Evolutionary conservation across 2,888 invertebrate species (phyloP).

Genomic region (Drosophila differens): DNA sequence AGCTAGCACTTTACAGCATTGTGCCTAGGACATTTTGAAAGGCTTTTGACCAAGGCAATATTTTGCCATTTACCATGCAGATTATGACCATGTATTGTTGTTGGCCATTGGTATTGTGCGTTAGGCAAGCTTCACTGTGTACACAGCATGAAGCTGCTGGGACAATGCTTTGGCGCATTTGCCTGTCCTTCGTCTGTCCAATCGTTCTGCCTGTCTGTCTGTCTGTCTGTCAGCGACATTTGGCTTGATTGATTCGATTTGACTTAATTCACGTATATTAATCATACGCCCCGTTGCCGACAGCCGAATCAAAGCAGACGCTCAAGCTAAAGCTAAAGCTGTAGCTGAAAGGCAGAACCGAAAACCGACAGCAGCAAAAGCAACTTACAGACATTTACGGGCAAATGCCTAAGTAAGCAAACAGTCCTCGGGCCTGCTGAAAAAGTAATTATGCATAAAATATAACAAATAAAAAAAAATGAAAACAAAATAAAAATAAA

Average conservation of each 20-base stretch:
- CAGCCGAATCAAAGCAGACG: constrained; percentile 48
- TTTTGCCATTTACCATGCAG: constrained; percentile 64
- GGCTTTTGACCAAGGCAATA: constrained; percentile 49
- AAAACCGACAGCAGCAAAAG: constrained; percentile 1
- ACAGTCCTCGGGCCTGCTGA: constrained; percentile 50
- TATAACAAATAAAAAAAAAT: constrained; percentile 11
- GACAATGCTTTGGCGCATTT: constrained; percentile 37
- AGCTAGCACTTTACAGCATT: constrained; percentile 70
- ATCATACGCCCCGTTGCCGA: constrained; percentile 69
- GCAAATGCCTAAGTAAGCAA: constrained; percentile 59
- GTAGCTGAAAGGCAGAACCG: background rate
- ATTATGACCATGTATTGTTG: constrained; percentile 42
- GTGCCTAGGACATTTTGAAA: constrained; percentile 35
- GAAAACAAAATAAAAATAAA: background rate
- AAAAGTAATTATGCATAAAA: constrained; percentile 74
- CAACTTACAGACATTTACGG: constrained; percentile 34
- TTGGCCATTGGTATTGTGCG: constrained; percentile 10
- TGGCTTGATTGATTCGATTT: constrained; percentile 77
- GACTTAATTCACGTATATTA: constrained; percentile 80
- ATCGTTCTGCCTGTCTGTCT: constrained; percentile 28
- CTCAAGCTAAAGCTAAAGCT: background rate
- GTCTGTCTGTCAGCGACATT: constrained; percentile 60
- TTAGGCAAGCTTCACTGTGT: constrained; percentile 35
- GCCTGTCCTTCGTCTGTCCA: constrained; percentile 30
- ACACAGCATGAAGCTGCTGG: constrained; percentile 17